Evolutionary conservation across 2,888 invertebrate species (phyloP).

Genomic region (Electrophaes corylata): DNA sequence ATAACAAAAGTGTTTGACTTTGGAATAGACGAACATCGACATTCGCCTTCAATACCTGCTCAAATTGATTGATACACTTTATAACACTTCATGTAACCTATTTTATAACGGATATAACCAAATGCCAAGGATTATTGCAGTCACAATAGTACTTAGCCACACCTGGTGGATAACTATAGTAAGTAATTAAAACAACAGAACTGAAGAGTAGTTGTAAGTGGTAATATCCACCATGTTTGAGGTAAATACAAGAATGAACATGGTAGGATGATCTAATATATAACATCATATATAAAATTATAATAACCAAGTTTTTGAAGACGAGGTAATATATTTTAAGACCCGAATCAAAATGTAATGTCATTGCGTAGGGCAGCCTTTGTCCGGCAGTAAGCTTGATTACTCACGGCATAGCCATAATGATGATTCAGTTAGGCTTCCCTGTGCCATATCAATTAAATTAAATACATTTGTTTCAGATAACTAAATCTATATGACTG

Average conservation of each 20-base stretch:
- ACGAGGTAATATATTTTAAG: too few relatives aligned
- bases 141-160: conserved; percentile 35
- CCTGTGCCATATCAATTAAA: too few relatives aligned
- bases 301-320: too few relatives aligned
- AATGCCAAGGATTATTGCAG: conserved; percentile 67
- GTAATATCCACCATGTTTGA: background rate
- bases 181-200: conserved; percentile 13
- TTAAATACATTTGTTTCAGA: too few relatives aligned
- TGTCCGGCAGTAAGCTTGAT: too few relatives aligned
- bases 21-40: conserved; percentile 21
- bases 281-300: too few relatives aligned
- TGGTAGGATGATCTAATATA: too few relatives aligned
- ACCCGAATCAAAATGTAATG: too few relatives aligned
- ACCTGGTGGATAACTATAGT: conserved; percentile 11
- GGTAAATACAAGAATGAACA: background rate
- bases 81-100: conserved; percentile 43
- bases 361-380: too few relatives aligned
- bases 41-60: conserved; percentile 16
- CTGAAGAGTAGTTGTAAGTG: conserved; percentile 7
- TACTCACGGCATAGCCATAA: too few relatives aligned
- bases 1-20: conserved; percentile 5
- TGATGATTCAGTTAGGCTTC: too few relatives aligned
- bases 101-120: conserved; percentile 57
- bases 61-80: conserved; percentile 58
- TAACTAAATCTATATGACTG: too few relatives aligned